These are phyloP conservation scores for Cydia splendana DNA, from an alignment of 1,140 invertebrate genomes.

Conservation along the genomic window DNA sequence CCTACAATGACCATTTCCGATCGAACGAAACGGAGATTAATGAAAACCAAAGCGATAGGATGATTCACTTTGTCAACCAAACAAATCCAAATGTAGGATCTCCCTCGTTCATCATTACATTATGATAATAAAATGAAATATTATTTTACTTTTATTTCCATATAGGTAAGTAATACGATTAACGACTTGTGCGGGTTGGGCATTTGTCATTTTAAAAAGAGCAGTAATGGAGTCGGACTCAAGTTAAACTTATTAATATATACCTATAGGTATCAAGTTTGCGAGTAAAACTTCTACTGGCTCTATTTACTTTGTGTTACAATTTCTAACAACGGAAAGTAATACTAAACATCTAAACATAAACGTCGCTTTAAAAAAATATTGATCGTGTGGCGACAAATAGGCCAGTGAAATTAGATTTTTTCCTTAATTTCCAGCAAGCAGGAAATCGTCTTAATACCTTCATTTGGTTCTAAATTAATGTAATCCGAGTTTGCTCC, in stretches of 20 bases:
- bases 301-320: too few species aligned
- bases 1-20: neutral
- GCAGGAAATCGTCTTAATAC: too few species aligned
- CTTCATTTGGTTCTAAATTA: too few species aligned
- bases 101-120: conserved; percentile 21
- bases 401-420: too few species aligned
- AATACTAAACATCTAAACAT: too few species aligned
- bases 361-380: neutral
- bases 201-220: neutral
- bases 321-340: too few species aligned
- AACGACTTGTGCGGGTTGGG: neutral
- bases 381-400: too few species aligned
- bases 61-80: neutral
- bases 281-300: too few species aligned
- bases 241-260: neutral
- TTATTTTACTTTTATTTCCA: conserved; percentile 2
- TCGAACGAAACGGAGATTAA: neutral
- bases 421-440: too few species aligned
- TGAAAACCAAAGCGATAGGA: neutral
- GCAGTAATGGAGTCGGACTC: neutral
- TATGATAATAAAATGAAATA: conserved; percentile 24
- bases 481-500: too few species aligned
- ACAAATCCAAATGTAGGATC: conserved; percentile 1
- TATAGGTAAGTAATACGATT: neutral
- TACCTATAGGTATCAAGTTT: too few species aligned